phyloP scores from a whole-genome alignment of 2,888 invertebrate species.

The Xanthorhoe spadicearia region DNA sequence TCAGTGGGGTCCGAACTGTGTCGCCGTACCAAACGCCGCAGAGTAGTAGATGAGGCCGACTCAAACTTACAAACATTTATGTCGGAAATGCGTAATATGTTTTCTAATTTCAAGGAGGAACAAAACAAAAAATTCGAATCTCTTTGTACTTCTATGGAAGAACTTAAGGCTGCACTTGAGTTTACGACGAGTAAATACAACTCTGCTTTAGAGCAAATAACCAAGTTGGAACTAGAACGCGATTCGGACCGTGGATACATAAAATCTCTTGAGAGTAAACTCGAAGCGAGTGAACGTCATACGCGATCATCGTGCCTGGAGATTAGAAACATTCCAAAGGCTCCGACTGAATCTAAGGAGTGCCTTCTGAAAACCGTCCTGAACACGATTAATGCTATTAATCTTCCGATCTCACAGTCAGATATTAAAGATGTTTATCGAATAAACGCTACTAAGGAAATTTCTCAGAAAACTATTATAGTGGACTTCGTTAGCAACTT shows the following conservation, averaged over 20 bases:
- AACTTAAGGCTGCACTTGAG: background rate
- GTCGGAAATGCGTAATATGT: background rate
- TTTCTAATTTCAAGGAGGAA: background rate
- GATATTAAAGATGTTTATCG: constrained; percentile 2
- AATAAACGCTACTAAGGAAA: background rate
- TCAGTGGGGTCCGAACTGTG: background rate
- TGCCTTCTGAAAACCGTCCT: background rate
- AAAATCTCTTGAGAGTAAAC: background rate
- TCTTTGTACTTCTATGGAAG: background rate
- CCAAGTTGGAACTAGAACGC: background rate
- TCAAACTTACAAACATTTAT: background rate
- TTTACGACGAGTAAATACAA: background rate
- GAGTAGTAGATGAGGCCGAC: background rate
- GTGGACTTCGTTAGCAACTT: background rate
- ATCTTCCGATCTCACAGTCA: background rate
- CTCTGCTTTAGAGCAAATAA: background rate
- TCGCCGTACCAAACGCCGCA: background rate
- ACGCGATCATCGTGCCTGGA: background rate
- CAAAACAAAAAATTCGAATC: background rate
- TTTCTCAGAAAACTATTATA: background rate
- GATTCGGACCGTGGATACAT: background rate
- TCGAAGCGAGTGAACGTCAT: background rate
- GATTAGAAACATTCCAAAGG: background rate
- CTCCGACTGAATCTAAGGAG: background rate
- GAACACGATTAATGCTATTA: background rate